Evolutionary conservation across 2,888 invertebrate species (phyloP).

Genomic region (Caenorhabditis virilis): DNA sequence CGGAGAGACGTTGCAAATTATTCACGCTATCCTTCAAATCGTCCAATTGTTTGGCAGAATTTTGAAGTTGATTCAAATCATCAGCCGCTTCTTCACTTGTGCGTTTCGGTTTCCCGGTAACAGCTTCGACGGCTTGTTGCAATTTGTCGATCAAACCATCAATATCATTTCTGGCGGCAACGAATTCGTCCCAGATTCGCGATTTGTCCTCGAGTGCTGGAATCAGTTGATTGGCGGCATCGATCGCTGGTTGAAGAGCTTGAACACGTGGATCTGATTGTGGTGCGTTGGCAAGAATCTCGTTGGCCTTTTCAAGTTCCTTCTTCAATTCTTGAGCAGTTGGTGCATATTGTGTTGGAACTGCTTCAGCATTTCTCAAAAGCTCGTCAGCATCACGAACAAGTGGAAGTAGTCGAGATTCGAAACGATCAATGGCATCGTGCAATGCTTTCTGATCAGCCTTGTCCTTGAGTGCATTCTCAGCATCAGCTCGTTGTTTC

Average conservation of each 20-base stretch:
- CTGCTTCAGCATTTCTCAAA: conserved; percentile 38
- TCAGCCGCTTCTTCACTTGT: conserved; percentile 29
- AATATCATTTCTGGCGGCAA: conserved; percentile 43
- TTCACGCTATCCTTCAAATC: conserved; percentile 26
- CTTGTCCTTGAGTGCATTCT: conserved; percentile 34
- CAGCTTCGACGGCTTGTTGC: conserved; percentile 29
- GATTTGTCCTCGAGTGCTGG: conserved; percentile 40
- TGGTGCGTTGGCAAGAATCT: conserved; percentile 4
- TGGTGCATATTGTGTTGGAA: conserved; percentile 37
- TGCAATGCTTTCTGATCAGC: conserved; percentile 37
- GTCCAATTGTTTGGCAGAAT: conserved; percentile 18
- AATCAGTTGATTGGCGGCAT: conserved; percentile 20
- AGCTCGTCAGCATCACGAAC: conserved; percentile 37
- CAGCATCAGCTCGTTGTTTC: conserved; percentile 36
- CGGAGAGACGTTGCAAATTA: conserved; percentile 47
- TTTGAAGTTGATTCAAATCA: conserved; percentile 28
- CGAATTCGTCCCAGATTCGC: conserved; percentile 45
- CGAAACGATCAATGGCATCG: conserved; percentile 32
- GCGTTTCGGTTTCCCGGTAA: conserved; percentile 33
- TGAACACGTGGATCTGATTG: conserved; percentile 6
- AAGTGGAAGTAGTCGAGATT: conserved; percentile 33
- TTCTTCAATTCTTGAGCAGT: conserved; percentile 31
- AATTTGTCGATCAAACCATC: conserved; percentile 28
- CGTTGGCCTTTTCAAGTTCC: conserved; percentile 19
- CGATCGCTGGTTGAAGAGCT: conserved; percentile 21